phyloP scores from a whole-genome alignment of 2,888 invertebrate species.

The Pimpla rufipes region DNA sequence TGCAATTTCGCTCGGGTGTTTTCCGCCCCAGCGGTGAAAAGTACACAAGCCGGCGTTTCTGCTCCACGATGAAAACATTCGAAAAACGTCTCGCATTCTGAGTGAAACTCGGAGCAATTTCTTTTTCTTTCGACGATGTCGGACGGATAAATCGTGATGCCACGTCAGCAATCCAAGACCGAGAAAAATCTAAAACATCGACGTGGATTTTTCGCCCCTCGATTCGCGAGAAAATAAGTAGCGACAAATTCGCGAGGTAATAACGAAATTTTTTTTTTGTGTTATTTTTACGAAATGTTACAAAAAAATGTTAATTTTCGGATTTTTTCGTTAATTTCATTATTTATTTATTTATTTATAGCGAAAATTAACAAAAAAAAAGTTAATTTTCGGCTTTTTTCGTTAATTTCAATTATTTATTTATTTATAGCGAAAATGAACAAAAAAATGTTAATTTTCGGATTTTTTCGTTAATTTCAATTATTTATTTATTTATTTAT shows the following conservation, averaged over 20 bases:
- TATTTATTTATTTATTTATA: neutral
- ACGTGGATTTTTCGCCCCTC: slow-evolving; percentile 19
- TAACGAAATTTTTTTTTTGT: neutral
- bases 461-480: neutral
- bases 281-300: neutral
- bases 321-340: too few species aligned
- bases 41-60: neutral
- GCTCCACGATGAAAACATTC: neutral
- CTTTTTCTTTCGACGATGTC: neutral
- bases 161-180: slow-evolving; percentile 51
- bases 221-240: slow-evolving; percentile 10
- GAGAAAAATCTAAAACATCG: neutral
- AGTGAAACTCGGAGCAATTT: neutral
- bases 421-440: neutral
- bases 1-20: neutral
- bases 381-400: too few species aligned
- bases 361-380: neutral
- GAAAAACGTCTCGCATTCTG: neutral
- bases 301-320: too few species aligned
- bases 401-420: too few species aligned
- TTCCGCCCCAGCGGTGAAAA: neutral
- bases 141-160: slow-evolving; percentile 13
- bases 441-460: neutral
- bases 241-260: neutral
- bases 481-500: neutral